phyloP scores from a whole-genome alignment of 2,113 vertebrate genomes.

The Tyrannus savana region DNA sequence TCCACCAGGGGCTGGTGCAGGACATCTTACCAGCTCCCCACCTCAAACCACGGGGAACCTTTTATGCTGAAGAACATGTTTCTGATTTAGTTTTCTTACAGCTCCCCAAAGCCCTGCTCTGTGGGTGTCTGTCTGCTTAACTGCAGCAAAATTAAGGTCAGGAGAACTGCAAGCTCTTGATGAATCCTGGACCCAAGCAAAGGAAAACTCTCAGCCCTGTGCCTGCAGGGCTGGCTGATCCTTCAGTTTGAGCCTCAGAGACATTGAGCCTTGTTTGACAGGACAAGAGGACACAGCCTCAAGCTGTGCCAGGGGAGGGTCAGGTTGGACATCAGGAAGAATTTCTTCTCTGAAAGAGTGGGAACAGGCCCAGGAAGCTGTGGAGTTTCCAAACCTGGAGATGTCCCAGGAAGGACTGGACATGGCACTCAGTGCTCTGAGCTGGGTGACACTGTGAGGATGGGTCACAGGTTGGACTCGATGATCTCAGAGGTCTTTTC shows the following conservation, averaged over 20 bases:
- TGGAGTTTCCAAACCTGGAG: neutral
- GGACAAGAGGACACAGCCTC: rapidly evolving
- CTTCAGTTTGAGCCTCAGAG: neutral
- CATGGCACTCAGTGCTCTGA: neutral
- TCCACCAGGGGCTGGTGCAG: neutral
- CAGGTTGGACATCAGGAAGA: neutral
- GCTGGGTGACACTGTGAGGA: no score
- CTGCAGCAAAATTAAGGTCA: neutral
- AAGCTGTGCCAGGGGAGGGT: neutral
- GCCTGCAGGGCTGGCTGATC: neutral
- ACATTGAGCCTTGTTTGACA: neutral
- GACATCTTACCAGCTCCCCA: neutral
- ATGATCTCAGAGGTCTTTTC: neutral
- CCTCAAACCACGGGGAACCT: neutral
- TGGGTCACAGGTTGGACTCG: neutral
- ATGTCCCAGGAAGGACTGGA: neutral
- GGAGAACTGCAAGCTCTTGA: neutral
- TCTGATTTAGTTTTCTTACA: neutral
- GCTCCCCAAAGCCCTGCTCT: neutral
- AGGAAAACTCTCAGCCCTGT: neutral
- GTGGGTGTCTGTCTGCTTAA: neutral
- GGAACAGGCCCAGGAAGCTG: neutral
- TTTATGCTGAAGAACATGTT: neutral
- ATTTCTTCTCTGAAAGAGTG: neutral
- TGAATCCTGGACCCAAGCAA: neutral